Evolutionary conservation across 2,888 invertebrate species (phyloP).

Genomic region (Diloba caeruleocephala): DNA sequence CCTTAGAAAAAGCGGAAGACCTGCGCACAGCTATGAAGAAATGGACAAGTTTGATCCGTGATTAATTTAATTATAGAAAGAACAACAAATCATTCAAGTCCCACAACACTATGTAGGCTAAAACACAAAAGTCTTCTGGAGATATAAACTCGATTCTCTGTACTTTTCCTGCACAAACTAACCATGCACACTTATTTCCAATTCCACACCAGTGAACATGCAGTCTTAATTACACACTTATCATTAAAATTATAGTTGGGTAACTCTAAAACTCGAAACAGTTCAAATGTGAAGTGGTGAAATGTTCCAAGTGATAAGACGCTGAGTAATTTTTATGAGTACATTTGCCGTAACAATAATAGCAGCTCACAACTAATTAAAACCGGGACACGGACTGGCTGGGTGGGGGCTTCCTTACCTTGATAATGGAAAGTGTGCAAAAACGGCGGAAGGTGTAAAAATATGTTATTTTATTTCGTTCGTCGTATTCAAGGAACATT

Average conservation of each 20-base stretch:
- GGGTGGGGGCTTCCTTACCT: conserved; percentile 76
- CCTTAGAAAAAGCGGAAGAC: no score
- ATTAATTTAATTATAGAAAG: no score
- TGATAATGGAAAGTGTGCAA: conserved; percentile 71
- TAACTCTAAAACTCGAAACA: conserved; percentile 6
- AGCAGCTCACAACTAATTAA: conserved; percentile 87
- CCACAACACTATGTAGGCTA: no score
- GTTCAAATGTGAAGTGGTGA: conserved; percentile 42
- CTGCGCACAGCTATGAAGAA: no score
- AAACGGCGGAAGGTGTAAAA: conserved; percentile 34
- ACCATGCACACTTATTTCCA: no score
- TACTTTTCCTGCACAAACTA: no score
- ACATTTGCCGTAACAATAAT: conserved; percentile 82
- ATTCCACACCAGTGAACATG: neutral
- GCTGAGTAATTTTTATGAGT: conserved; percentile 79
- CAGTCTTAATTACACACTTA: neutral
- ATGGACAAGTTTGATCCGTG: no score
- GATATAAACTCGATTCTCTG: neutral
- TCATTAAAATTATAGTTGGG: conserved; percentile 8
- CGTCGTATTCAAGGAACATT: no score
- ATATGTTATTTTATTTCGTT: neutral
- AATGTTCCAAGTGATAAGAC: conserved; percentile 70
- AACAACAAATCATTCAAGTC: no score
- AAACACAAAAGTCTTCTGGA: no score
- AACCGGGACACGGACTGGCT: conserved; percentile 73